Conservation (phyloP, 2,888 invertebrate species). For the Mythimna pallens region DNA sequence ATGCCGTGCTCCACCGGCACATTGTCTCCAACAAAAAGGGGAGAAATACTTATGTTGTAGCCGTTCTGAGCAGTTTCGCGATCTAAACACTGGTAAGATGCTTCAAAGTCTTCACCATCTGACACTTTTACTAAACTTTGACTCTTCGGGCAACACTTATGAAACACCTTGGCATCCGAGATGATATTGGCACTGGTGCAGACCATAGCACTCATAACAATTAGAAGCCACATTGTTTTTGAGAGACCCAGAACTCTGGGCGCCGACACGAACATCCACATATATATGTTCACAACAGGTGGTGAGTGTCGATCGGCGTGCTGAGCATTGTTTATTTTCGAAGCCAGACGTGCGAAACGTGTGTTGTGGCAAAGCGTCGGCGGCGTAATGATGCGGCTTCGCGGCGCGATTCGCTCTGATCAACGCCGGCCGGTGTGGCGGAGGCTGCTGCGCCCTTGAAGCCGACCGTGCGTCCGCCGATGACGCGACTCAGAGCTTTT, state of each 20-base stretch:
- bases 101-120: constrained; percentile 64
- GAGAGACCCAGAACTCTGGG: constrained; percentile 53
- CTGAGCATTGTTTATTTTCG: constrained; percentile 79
- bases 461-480: constrained; percentile 52
- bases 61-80: constrained; percentile 66
- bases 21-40: constrained; percentile 74
- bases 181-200: constrained; percentile 64
- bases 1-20: constrained; percentile 76
- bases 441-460: constrained; percentile 86
- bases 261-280: constrained; percentile 58
- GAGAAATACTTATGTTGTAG: constrained; percentile 73
- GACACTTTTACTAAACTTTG: constrained; percentile 79
- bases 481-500: constrained; percentile 58
- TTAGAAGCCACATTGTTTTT: constrained; percentile 78
- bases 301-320: constrained; percentile 78
- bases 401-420: constrained; percentile 59
- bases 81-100: constrained; percentile 77
- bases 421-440: constrained; percentile 72
- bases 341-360: constrained; percentile 70
- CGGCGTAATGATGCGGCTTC: constrained; percentile 75
- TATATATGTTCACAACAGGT: constrained; percentile 79
- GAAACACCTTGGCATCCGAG: constrained; percentile 73
- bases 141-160: constrained; percentile 82
- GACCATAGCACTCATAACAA: constrained; percentile 72
- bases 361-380: constrained; percentile 75